phyloP scores from a whole-genome alignment of 1,140 invertebrate genomes.

The Phymorhynchus buccinoides region DNA sequence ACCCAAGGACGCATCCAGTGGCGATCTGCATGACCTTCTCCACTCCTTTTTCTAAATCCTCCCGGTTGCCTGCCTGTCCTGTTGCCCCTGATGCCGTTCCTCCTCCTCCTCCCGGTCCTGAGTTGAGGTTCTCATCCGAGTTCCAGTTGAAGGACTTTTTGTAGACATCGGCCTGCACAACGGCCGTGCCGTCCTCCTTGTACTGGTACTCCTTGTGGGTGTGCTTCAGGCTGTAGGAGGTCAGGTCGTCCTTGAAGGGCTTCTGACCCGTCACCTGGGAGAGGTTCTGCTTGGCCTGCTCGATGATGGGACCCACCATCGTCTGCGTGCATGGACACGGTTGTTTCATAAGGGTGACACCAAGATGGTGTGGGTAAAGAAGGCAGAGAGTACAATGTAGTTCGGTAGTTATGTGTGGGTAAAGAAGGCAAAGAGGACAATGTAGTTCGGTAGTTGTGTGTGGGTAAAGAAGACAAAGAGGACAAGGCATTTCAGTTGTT shows the following conservation, averaged over 20 bases:
- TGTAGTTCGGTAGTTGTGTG: too few species aligned
- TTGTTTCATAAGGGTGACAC: too few species aligned
- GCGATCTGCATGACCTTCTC: background rate
- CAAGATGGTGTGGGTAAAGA: too few species aligned
- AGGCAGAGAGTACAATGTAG: too few species aligned
- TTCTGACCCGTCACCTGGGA: background rate
- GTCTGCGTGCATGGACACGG: too few species aligned
- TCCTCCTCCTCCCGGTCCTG: background rate
- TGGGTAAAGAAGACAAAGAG: too few species aligned
- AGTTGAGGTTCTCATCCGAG: background rate
- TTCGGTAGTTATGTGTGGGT: too few species aligned
- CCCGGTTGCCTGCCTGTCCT: background rate
- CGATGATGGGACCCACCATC: constrained; percentile 4
- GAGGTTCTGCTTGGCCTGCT: constrained; percentile 1
- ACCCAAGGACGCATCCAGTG: background rate
- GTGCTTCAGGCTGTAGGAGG: constrained; percentile 10
- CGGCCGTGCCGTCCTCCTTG: background rate
- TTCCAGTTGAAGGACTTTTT: constrained; percentile 26
- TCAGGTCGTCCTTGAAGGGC: background rate
- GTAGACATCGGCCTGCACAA: background rate
- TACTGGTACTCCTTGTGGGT: constrained; percentile 23
- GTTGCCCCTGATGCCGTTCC: background rate
- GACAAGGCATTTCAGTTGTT: too few species aligned
- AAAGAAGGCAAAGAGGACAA: too few species aligned
- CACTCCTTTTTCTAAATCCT: background rate